phyloP scores from a whole-genome alignment of 2,888 invertebrate species.

The Meteorus colon region DNA sequence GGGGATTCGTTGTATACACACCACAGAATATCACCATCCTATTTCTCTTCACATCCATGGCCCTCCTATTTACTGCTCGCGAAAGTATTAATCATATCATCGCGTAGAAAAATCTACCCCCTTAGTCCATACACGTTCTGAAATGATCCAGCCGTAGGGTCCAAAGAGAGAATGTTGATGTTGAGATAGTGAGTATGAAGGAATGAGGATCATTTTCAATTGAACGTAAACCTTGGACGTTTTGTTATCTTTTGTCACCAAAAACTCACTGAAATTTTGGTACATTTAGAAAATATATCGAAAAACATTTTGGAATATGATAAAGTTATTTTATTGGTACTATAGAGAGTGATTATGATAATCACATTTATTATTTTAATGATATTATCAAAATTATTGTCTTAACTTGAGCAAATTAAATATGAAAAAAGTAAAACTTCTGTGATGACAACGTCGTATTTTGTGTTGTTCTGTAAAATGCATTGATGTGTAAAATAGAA shows the following conservation, averaged over 20 bases:
- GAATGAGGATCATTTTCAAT: slow-evolving; percentile 5
- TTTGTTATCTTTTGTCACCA: neutral
- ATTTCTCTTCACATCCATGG: slow-evolving; percentile 24
- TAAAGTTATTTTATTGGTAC: too few species aligned
- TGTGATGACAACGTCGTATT: too few species aligned
- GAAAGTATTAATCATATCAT: slow-evolving; percentile 70
- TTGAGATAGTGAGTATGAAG: slow-evolving; percentile 40
- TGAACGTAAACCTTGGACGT: neutral
- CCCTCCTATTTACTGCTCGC: slow-evolving; percentile 51
- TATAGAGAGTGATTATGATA: too few species aligned
- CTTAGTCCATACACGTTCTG: slow-evolving; percentile 42
- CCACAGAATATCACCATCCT: slow-evolving; percentile 31
- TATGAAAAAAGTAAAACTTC: too few species aligned
- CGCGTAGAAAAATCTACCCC: slow-evolving; percentile 68
- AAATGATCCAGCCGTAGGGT: slow-evolving; percentile 23
- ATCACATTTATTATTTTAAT: too few species aligned
- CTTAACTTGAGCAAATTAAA: too few species aligned
- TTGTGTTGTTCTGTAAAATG: too few species aligned
- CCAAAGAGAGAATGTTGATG: slow-evolving; percentile 45
- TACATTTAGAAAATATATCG: too few species aligned
- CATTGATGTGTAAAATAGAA: too few species aligned
- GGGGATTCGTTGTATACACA: slow-evolving; percentile 70
- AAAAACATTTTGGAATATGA: too few species aligned
- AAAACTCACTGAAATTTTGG: neutral
- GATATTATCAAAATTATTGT: too few species aligned